Evolutionary conservation across 2,113 vertebrate species (phyloP), one percentile per base, ranked within the genome.

Genomic region (Nansenia antarctica): DNA sequence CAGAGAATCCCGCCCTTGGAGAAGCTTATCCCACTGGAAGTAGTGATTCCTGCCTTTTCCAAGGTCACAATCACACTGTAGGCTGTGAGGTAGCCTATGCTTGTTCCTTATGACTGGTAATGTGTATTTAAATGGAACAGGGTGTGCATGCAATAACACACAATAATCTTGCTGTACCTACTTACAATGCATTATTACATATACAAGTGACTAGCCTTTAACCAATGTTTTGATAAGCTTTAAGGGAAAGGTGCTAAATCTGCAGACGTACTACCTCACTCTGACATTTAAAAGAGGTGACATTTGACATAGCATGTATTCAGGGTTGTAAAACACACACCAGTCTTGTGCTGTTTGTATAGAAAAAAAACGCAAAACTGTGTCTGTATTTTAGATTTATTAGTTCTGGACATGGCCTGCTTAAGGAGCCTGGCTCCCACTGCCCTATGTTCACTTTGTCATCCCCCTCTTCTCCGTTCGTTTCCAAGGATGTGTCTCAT

Each of bases 401-500:
- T 78, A 49, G 58, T 59, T 68, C 54, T 84, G 75, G 74, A 76
- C 37, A 22, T 32, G 54, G 79, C 29, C 18, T 62, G 65, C 49
- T 67, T 52, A 39, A 73, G 66, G 37, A 81, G 72, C 31, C 78
- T 62, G 52, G 67, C 73, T 75, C 80, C 45, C 2, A 4, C 77
- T 32, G 31, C 77, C 78, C 57, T 29, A 9, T 3, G 53, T 22
- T 24, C 29, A 12, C 63, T 37, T 63, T 60, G n/a, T 76, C 80
- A 75, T 68, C 74, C 79, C 76, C 74, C 52, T 5, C 37, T 29
- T 27, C 66, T 79, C 68, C 62, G 67, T 55, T 7, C 2, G 26
- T 62, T 60, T 85, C 80, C 75, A 79, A 85, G 71, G 79, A 85
- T 79, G 70, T 78, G 81, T 82, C 81, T 82, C 75, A 80, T 84